Conservation (phyloP, 2,797 vertebrate genomes). For the Brotula barbata region DNA sequence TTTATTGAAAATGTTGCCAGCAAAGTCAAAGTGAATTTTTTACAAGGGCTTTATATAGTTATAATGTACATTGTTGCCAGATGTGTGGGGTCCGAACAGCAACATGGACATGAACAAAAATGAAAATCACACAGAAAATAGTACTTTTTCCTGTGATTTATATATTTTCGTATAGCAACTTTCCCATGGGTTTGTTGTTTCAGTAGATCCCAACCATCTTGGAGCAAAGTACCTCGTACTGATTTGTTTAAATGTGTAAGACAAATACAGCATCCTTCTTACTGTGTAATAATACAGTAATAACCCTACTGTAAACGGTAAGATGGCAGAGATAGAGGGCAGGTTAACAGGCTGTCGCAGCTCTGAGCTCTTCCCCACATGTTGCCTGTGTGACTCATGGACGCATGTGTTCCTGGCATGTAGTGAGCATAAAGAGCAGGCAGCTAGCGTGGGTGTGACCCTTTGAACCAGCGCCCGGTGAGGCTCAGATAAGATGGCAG, state of each 20-base stretch:
- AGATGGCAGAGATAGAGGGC: too few species aligned
- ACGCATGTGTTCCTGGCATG: conserved; percentile 74
- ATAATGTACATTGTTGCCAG: not conserved
- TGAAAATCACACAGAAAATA: conserved; percentile 2
- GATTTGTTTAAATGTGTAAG: conserved; percentile 1
- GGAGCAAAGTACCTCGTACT: not conserved
- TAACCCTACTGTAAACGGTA: too few species aligned
- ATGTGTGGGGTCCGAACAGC: not conserved
- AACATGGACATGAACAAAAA: conserved; percentile 2
- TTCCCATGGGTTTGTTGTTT: conserved; percentile 1
- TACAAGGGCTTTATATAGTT: not conserved
- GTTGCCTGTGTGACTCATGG: conserved; percentile 20
- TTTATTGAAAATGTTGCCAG: conserved; percentile 6
- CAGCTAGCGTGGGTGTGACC: not conserved
- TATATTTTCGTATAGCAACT: too few species aligned
- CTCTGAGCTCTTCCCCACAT: too few species aligned
- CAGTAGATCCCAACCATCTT: conserved; percentile 3
- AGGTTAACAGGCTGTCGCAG: too few species aligned
- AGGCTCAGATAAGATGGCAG: conserved; percentile 20
- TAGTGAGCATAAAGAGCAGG: conserved; percentile 18
- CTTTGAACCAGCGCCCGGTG: conserved; percentile 17
- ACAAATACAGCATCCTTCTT: conserved; percentile 1
- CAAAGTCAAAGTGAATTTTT: conserved; percentile 8
- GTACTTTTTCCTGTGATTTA: too few species aligned
- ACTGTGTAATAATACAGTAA: too few species aligned